Conservation (phyloP, 2,797 vertebrate species). For the Oophaga sylvatica region DNA sequence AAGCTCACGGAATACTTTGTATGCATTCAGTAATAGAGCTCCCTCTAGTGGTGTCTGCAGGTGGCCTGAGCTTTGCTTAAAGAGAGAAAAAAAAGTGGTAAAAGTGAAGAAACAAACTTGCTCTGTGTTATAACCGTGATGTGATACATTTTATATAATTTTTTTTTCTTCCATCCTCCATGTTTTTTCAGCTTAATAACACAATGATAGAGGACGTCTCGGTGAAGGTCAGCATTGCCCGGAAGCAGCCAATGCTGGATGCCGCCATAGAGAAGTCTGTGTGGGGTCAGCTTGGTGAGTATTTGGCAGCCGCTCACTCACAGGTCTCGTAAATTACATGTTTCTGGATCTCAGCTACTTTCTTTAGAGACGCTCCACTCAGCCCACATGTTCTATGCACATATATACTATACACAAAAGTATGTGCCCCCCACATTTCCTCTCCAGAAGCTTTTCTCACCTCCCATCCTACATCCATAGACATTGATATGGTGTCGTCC, state of each 20-base stretch:
- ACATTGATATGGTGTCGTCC: too few species aligned
- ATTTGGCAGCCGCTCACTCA: neutral
- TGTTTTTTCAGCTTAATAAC: conserved; percentile 77
- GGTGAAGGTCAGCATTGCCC: conserved; percentile 91
- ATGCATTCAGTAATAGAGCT: neutral
- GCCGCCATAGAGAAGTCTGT: conserved; percentile 88
- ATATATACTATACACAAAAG: too few species aligned
- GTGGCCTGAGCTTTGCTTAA: neutral
- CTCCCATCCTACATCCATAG: too few species aligned
- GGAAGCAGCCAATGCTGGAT: conserved; percentile 92
- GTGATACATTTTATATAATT: too few species aligned
- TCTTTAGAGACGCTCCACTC: neutral
- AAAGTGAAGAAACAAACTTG: too few species aligned
- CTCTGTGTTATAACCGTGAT: too few species aligned
- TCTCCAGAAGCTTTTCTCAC: too few species aligned
- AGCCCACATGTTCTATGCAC: too few species aligned
- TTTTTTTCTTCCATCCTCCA: neutral
- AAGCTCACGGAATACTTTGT: neutral
- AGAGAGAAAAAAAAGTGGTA: too few species aligned
- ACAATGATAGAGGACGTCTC: conserved; percentile 82
- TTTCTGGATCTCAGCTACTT: neutral
- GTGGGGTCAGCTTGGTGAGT: conserved; percentile 88
- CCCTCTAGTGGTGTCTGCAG: neutral
- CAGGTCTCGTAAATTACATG: neutral
- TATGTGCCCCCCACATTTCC: too few species aligned